Evolutionary conservation across 2,888 invertebrate genomes (phyloP).

Genomic region (Cephus pygmeus): DNA sequence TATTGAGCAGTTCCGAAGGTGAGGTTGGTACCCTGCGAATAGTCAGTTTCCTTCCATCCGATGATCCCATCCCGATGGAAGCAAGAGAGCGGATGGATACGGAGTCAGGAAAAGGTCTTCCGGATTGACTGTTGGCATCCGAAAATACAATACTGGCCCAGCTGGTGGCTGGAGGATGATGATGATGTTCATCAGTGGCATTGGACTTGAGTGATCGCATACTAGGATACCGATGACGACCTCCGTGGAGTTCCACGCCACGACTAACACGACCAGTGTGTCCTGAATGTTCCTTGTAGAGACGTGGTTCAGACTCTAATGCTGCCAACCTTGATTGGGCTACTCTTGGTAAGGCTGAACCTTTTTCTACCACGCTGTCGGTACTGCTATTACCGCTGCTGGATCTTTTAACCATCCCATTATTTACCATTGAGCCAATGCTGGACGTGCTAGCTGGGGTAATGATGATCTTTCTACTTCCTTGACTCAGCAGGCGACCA

Average conservation of each 20-base stretch:
- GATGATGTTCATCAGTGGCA: slow-evolving; percentile 37
- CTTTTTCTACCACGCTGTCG: slow-evolving; percentile 49
- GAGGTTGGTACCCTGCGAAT: slow-evolving; percentile 86
- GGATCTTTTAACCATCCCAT: slow-evolving; percentile 32
- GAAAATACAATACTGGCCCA: slow-evolving; percentile 70
- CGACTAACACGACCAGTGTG: slow-evolving; percentile 29
- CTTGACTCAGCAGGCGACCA: slow-evolving; percentile 36
- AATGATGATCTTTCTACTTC: slow-evolving; percentile 32
- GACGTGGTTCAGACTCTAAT: slow-evolving; percentile 15
- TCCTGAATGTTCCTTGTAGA: slow-evolving; percentile 31
- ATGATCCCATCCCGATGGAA: slow-evolving; percentile 89
- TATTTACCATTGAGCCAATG: slow-evolving; percentile 30
- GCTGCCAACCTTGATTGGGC: slow-evolving; percentile 19
- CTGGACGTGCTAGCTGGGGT: slow-evolving; percentile 21
- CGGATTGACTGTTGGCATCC: slow-evolving; percentile 71
- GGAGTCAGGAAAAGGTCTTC: slow-evolving; percentile 71
- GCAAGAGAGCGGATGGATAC: slow-evolving; percentile 83
- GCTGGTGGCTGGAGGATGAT: slow-evolving; percentile 46
- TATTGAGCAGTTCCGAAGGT: slow-evolving; percentile 86
- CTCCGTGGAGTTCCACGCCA: slow-evolving; percentile 26
- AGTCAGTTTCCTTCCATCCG: slow-evolving; percentile 87
- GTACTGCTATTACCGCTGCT: slow-evolving; percentile 45
- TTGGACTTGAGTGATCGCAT: slow-evolving; percentile 54
- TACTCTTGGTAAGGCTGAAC: slow-evolving; percentile 10
- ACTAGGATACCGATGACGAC: slow-evolving; percentile 51